phyloP scores from a whole-genome alignment of 1,140 invertebrate genomes.

The Parasteatoda tepidariorum region DNA sequence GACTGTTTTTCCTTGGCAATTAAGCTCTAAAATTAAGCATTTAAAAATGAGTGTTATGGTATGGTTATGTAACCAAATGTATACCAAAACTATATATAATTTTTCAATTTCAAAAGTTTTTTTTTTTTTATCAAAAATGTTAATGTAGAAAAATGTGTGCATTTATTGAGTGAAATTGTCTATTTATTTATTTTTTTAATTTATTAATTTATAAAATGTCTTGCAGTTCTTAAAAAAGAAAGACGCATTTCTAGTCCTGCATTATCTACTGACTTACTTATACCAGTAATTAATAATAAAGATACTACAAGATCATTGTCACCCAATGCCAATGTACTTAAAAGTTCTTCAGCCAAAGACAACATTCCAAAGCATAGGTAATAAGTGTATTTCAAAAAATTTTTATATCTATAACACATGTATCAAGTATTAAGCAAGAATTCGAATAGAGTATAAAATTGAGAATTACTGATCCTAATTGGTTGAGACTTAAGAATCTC shows the following conservation, averaged over 20 bases:
- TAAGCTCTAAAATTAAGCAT: no score
- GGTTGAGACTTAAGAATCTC: neutral
- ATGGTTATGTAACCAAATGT: no score
- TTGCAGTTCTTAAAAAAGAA: slow-evolving; percentile 48
- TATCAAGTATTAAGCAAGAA: neutral
- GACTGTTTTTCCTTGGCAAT: no score
- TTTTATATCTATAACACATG: neutral
- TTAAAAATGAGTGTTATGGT: no score
- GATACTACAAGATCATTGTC: neutral
- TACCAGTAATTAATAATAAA: neutral
- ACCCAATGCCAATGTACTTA: neutral
- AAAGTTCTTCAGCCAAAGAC: slow-evolving; percentile 15
- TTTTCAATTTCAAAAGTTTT: no score
- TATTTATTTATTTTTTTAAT: no score
- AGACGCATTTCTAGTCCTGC: slow-evolving; percentile 42
- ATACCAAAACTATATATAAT: no score
- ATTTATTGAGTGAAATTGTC: no score
- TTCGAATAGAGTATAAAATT: neutral
- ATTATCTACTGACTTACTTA: neutral
- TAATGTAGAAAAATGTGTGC: no score
- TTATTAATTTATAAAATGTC: no score
- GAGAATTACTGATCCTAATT: neutral
- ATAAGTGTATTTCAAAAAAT: neutral
- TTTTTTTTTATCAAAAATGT: no score
- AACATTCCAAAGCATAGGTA: slow-evolving; percentile 37